These are phyloP conservation scores for Pseudoips prasinana DNA, from an alignment of 2,888 invertebrate species.

Conservation along the genomic window DNA sequence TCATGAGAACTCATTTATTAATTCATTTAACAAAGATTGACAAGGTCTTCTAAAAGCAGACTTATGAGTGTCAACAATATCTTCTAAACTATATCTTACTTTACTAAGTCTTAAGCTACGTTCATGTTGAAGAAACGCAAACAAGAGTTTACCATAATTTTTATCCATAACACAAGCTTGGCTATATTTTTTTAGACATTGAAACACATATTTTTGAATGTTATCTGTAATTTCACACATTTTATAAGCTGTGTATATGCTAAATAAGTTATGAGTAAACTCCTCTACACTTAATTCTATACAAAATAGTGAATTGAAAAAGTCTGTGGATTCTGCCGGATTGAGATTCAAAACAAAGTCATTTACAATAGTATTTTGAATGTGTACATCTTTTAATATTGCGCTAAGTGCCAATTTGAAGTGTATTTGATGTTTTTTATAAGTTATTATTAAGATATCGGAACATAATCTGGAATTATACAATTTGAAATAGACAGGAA, in stretches of 20 bases:
- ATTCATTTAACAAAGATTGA: conserved; percentile 41
- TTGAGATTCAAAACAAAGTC: conserved; percentile 45
- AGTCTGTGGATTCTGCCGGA: conserved; percentile 22
- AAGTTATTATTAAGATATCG: conserved; percentile 47
- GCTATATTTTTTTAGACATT: conserved; percentile 31
- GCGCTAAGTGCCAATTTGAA: conserved; percentile 39
- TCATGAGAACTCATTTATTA: conserved; percentile 19
- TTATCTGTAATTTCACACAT: conserved; percentile 40
- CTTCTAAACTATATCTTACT: conserved; percentile 33
- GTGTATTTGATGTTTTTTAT: conserved; percentile 29
- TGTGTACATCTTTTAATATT: conserved; percentile 41
- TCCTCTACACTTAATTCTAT: conserved; percentile 37
- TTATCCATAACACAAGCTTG: conserved; percentile 40
- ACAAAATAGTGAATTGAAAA: conserved; percentile 36
- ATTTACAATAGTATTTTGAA: conserved; percentile 44
- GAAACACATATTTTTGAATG: conserved; percentile 44
- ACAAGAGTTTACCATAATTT: conserved; percentile 52
- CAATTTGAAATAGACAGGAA: conserved; percentile 42
- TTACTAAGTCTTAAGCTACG: conserved; percentile 20
- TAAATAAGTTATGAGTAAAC: conserved; percentile 47
- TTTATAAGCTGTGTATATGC: conserved; percentile 52
- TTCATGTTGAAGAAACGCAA: conserved; percentile 48
- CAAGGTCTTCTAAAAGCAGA: conserved; percentile 60
- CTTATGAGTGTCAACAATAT: conserved; percentile 45
- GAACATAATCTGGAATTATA: conserved; percentile 42